Conservation (phyloP, 2,113 vertebrate species). For the Panthera tigris region DNA sequence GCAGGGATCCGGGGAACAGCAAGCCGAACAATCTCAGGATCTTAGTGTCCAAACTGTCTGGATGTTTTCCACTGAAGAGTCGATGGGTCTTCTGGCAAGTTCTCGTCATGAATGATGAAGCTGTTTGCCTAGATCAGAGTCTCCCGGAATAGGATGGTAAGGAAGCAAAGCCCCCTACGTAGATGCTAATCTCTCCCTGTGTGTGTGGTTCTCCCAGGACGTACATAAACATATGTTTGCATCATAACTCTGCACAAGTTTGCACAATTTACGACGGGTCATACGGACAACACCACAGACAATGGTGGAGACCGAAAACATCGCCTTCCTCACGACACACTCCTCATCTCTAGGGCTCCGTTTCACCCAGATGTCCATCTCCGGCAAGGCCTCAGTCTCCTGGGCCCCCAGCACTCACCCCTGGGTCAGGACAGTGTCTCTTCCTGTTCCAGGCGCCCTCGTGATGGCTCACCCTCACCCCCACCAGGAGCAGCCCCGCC, state of each 20-base stretch:
- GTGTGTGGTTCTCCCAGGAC: background rate
- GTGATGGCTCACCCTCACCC: background rate
- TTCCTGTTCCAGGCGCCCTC: background rate
- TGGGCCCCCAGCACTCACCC: background rate
- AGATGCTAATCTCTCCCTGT: fast-evolving
- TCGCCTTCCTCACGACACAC: fast-evolving
- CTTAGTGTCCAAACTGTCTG: background rate
- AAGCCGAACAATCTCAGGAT: background rate
- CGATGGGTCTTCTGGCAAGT: background rate
- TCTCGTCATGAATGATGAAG: background rate
- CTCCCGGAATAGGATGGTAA: fast-evolving
- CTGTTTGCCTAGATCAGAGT: background rate
- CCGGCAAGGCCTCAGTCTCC: background rate
- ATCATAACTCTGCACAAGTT: background rate
- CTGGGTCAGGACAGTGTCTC: background rate
- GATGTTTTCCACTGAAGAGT: background rate
- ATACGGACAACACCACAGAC: background rate
- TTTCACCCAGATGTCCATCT: background rate
- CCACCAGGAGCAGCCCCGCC: fast-evolving
- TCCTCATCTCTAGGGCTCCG: fast-evolving
- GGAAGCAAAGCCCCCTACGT: background rate
- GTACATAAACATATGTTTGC: background rate
- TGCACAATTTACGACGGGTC: background rate
- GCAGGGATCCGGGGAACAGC: fast-evolving
- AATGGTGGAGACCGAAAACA: fast-evolving